These are phyloP conservation scores for Ibidorhyncha struthersii DNA, from an alignment of 2,113 vertebrate species.

Conservation along the genomic window DNA sequence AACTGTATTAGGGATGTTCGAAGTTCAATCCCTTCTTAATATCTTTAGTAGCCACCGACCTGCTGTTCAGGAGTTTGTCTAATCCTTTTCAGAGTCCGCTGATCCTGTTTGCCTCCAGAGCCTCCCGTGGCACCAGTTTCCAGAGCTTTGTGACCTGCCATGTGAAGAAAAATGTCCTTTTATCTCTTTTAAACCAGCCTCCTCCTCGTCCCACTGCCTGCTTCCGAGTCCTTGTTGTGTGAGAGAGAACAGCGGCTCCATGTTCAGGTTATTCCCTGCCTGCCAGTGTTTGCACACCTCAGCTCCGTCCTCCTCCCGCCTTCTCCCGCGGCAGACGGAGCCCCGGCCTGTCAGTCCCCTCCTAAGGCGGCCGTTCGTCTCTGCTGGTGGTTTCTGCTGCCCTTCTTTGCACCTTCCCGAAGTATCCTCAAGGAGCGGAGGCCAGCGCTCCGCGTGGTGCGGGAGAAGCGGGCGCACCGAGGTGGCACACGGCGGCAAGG, in stretches of 20 bases:
- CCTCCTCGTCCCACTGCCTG: not conserved
- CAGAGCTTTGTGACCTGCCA: not conserved
- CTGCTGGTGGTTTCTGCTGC: not conserved
- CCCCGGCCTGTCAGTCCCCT: too few species aligned
- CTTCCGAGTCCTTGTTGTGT: not conserved
- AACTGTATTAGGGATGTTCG: not conserved
- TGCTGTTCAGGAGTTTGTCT: not conserved
- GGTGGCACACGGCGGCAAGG: not conserved
- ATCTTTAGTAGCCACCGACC: not conserved
- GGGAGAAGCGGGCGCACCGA: rapidly evolving
- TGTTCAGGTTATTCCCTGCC: not conserved
- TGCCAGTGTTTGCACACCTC: not conserved
- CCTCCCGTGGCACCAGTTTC: not conserved
- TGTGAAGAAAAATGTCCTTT: not conserved
- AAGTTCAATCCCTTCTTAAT: not conserved
- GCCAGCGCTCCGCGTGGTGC: rapidly evolving
- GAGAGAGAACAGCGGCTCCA: not conserved
- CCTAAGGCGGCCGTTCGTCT: not conserved
- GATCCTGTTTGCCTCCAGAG: not conserved
- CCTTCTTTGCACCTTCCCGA: not conserved
- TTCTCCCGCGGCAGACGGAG: not conserved
- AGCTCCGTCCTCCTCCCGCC: not conserved
- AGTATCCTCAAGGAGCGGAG: too few species aligned
- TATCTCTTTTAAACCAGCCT: not conserved
- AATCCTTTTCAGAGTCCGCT: not conserved